Percentiles rank a stretch among this genome's conserved stretches.
Conservation (phyloP, 2,888 invertebrate species). For the Drosophila emarginata region DNA sequence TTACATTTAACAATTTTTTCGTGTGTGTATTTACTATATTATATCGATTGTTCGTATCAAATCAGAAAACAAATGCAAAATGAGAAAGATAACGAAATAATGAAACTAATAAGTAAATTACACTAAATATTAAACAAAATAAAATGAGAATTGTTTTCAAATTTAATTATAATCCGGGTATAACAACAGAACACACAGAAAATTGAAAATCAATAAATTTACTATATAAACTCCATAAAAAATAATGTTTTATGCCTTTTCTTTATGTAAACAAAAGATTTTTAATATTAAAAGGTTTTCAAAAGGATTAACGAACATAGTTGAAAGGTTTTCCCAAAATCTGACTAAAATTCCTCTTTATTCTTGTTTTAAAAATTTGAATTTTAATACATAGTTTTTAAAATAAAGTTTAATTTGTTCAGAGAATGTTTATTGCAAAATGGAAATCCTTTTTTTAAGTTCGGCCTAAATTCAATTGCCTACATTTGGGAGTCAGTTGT, state of each 20-base stretch:
- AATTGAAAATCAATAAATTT: constrained; percentile 67
- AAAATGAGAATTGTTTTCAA: constrained; percentile 60
- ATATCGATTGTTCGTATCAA: constrained; percentile 57
- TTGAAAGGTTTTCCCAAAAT: background rate
- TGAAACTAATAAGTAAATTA: constrained; percentile 35
- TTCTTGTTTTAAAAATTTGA: too few species aligned
- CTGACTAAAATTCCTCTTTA: too few species aligned
- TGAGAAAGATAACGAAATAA: constrained; percentile 16
- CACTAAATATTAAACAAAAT: constrained; percentile 39
- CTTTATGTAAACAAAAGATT: background rate
- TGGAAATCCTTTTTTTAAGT: background rate
- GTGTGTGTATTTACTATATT: constrained; percentile 68
- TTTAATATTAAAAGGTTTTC: background rate
- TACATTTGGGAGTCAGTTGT: background rate
- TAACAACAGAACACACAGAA: constrained; percentile 47
- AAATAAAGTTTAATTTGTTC: too few species aligned
- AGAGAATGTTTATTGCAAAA: too few species aligned
- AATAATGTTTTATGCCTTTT: background rate
- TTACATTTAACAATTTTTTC: constrained; percentile 60
- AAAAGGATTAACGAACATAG: background rate
- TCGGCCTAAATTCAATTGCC: background rate
- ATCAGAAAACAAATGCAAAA: constrained; percentile 31
- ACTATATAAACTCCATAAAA: constrained; percentile 52
- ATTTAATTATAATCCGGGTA: constrained; percentile 58
- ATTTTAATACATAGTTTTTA: too few species aligned